Conservation (phyloP, 2,797 vertebrate genomes). For the Pantherophis vulpinus region DNA sequence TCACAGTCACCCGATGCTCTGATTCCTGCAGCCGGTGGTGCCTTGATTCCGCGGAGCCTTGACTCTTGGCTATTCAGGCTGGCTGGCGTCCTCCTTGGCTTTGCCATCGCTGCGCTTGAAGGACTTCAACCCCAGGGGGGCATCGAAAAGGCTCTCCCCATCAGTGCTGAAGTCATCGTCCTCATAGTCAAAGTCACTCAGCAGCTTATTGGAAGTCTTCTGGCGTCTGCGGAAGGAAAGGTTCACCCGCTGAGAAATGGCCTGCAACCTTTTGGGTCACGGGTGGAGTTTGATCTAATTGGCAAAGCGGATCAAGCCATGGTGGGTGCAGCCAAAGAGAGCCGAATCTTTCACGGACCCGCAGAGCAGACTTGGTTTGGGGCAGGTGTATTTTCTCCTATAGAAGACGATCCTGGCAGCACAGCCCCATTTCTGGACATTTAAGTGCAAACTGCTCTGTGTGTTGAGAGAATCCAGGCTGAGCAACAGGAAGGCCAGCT, state of each 20-base stretch:
- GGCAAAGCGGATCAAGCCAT: background rate
- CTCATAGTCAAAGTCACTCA: constrained; percentile 80
- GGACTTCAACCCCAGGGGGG: constrained; percentile 76
- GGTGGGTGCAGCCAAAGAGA: background rate
- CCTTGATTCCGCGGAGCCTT: constrained; percentile 18
- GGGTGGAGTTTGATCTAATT: background rate
- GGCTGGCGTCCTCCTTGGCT: constrained; percentile 52
- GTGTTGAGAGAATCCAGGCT: background rate
- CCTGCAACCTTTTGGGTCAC: too few species aligned
- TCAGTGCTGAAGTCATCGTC: constrained; percentile 87
- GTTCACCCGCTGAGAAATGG: background rate
- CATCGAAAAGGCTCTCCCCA: constrained; percentile 88
- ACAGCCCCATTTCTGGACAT: background rate
- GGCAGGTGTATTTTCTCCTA: background rate
- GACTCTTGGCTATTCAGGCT: background rate
- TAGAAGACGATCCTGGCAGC: background rate
- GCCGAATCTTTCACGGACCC: background rate
- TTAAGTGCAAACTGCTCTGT: too few species aligned
- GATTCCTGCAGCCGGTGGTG: constrained; percentile 28
- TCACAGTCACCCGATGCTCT: background rate
- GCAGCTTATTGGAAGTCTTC: constrained; percentile 79
- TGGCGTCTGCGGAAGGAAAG: constrained; percentile 80
- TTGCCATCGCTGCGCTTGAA: constrained; percentile 68
- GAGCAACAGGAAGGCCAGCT: background rate
- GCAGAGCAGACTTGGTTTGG: too few species aligned